These are phyloP conservation scores for Amazona finschi DNA, from an alignment of 2,797 vertebrate species.

Conservation along the genomic window DNA sequence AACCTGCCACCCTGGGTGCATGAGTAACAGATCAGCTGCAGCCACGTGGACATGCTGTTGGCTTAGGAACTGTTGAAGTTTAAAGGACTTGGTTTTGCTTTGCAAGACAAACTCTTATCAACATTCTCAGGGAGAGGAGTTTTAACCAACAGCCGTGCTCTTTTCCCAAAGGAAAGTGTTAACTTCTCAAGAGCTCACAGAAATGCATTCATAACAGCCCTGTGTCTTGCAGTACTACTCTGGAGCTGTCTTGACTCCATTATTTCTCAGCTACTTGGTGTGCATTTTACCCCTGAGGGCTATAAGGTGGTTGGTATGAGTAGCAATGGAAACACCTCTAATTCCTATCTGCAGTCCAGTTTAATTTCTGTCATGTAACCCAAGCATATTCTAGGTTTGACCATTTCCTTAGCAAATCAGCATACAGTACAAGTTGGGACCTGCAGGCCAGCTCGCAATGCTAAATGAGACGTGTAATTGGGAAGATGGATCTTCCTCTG, in stretches of 20 bases:
- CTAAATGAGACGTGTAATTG: conserved; percentile 53
- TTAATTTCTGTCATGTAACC: conserved; percentile 15
- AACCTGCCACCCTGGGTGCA: conserved; percentile 58
- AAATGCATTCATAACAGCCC: conserved; percentile 75
- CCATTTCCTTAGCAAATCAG: conserved; percentile 52
- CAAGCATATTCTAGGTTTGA: conserved; percentile 38
- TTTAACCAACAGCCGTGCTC: conserved; percentile 58
- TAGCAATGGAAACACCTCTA: conserved; percentile 45
- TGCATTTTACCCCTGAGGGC: conserved; percentile 7
- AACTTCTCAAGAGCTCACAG: conserved; percentile 69
- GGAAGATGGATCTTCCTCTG: conserved; percentile 70
- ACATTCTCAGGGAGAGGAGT: conserved; percentile 68
- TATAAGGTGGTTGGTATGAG: conserved; percentile 45
- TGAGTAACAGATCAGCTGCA: conserved; percentile 74
- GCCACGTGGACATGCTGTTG: conserved; percentile 74
- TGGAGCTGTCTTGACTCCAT: conserved; percentile 25
- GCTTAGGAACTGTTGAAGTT: conserved; percentile 76
- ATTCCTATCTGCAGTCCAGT: conserved; percentile 33
- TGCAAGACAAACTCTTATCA: conserved; percentile 70
- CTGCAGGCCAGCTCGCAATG: conserved; percentile 60
- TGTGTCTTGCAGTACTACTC: conserved; percentile 45
- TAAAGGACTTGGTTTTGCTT: conserved; percentile 78
- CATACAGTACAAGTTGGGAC: conserved; percentile 61
- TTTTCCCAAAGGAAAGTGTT: conserved; percentile 63
- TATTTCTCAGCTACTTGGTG: conserved; percentile 13